A percentile compares a stretch with the other conserved stretches of the same genome.
Conservation (phyloP, 1,140 invertebrate genomes). For the Neoseiulus cucumeris region DNA sequence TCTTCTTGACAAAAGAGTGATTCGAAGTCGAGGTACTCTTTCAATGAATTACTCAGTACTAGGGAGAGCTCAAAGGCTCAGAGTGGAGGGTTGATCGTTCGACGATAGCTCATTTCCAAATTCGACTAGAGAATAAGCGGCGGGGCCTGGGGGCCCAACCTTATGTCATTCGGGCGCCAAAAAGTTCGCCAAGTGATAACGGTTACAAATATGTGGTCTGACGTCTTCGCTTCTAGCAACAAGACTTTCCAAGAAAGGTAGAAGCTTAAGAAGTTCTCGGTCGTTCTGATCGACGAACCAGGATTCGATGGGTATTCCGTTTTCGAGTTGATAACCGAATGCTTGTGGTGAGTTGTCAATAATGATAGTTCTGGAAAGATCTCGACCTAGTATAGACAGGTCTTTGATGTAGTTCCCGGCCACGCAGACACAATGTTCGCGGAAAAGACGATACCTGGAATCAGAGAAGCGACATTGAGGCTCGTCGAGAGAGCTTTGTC, state of each 20-base stretch:
- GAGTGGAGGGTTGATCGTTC: too few species aligned
- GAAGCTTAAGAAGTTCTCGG: conserved; percentile 67
- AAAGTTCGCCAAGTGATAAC: conserved; percentile 67
- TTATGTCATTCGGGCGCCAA: conserved; percentile 51
- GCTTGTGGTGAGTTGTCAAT: conserved; percentile 72
- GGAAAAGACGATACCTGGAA: conserved; percentile 53
- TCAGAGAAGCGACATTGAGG: not conserved
- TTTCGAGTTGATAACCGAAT: conserved; percentile 52
- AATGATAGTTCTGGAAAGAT: conserved; percentile 74
- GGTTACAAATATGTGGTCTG: conserved; percentile 63
- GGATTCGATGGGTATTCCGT: conserved; percentile 90
- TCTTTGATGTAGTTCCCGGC: conserved; percentile 96
- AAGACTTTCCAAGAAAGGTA: conserved; percentile 79
- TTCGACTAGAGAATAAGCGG: too few species aligned
- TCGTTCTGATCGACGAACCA: conserved; percentile 86
- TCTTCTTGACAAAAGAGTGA: too few species aligned
- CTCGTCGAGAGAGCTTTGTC: not conserved
- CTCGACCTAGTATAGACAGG: conserved; percentile 71
- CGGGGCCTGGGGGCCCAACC: too few species aligned
- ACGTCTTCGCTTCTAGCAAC: conserved; percentile 56
- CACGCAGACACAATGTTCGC: conserved; percentile 84
- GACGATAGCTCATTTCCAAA: too few species aligned
- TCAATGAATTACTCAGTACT: too few species aligned
- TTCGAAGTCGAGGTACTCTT: too few species aligned
- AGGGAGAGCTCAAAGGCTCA: too few species aligned